These are phyloP conservation scores for Ornithorhynchus anatinus DNA, from an alignment of 2,113 vertebrate genomes.

Conservation along the genomic window DNA sequence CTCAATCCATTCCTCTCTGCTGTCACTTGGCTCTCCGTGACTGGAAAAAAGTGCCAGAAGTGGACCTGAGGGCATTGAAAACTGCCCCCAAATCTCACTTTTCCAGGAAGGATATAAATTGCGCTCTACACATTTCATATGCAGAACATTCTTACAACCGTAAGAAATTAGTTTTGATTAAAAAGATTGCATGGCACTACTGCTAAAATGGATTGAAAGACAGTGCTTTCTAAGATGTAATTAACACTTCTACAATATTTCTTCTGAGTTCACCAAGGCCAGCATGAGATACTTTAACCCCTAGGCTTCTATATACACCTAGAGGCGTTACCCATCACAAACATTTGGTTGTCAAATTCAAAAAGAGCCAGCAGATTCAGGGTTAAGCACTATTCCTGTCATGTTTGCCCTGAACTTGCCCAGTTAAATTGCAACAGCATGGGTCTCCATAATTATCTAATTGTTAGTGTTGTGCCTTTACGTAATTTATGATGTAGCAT, in stretches of 20 bases:
- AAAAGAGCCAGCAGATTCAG: constrained; percentile 59
- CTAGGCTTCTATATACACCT: constrained; percentile 37
- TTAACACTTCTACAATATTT: constrained; percentile 63
- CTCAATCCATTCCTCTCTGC: too few relatives aligned
- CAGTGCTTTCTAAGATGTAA: constrained; percentile 50
- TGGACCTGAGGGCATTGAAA: not conserved
- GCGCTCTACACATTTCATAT: not conserved
- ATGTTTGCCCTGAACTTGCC: constrained; percentile 74
- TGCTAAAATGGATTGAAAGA: constrained; percentile 39
- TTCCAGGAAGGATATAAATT: not conserved
- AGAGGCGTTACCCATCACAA: constrained; percentile 7
- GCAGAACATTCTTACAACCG: constrained; percentile 1
- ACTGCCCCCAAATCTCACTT: not conserved
- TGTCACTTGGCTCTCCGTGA: too few relatives aligned
- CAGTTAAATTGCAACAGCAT: constrained; percentile 77
- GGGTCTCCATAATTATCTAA: constrained; percentile 80
- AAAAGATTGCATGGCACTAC: constrained; percentile 2
- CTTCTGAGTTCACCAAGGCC: constrained; percentile 37
- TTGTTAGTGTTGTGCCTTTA: constrained; percentile 77
- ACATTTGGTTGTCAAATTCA: constrained; percentile 32
- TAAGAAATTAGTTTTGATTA: constrained; percentile 14
- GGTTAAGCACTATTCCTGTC: constrained; percentile 71
- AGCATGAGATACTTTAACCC: constrained; percentile 62
- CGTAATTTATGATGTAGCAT: constrained; percentile 79
- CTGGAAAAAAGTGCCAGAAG: too few relatives aligned